phyloP scores from a whole-genome alignment of 2,888 invertebrate genomes.

The Heteromurus nitidus region DNA sequence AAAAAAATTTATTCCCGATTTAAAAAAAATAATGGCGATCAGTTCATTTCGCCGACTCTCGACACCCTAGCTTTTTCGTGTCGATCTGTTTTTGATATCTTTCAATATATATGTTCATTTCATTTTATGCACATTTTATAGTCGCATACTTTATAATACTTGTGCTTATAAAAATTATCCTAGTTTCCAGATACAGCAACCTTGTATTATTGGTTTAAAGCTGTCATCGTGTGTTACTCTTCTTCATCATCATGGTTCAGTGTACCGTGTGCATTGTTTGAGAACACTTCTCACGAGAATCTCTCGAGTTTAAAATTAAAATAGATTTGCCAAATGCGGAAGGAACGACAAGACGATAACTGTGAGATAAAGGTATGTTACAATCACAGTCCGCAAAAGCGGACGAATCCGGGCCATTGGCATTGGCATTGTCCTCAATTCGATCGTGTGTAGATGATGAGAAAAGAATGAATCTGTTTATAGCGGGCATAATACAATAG shows the following conservation, averaged over 20 bases:
- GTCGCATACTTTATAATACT: neutral
- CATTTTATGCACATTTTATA: neutral
- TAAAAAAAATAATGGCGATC: neutral
- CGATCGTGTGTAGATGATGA: slow-evolving; percentile 1
- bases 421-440: slow-evolving; percentile 46
- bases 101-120: neutral
- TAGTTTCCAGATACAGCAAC: slow-evolving; percentile 32
- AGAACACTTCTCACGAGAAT: slow-evolving; percentile 37
- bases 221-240: too few species aligned
- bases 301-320: slow-evolving; percentile 13
- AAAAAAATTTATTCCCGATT: neutral
- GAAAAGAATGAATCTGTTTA: neutral
- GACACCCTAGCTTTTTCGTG: neutral
- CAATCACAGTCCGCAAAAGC: neutral
- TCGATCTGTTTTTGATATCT: neutral
- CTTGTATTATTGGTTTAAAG: too few species aligned
- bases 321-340: slow-evolving; percentile 28
- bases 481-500: neutral
- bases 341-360: neutral
- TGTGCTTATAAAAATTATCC: neutral
- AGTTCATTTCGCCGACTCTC: neutral
- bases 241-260: too few species aligned
- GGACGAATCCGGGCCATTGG: slow-evolving; percentile 51
- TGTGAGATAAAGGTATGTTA: slow-evolving; percentile 29
- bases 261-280: slow-evolving; percentile 11